phyloP scores from a whole-genome alignment of 2,888 invertebrate genomes.

The Sminthurinus aureus region DNA sequence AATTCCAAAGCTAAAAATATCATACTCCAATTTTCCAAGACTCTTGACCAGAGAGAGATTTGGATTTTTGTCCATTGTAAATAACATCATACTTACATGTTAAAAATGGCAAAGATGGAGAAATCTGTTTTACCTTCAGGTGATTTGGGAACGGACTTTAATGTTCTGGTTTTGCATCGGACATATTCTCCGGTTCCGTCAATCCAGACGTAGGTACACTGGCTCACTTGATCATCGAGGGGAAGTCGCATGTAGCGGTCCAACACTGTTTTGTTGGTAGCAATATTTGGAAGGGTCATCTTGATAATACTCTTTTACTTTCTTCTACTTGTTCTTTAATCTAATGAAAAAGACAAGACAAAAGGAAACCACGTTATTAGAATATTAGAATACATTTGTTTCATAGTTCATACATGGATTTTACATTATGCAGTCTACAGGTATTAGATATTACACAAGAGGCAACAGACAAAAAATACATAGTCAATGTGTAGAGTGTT shows the following conservation, averaged over 20 bases:
- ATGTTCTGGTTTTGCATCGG: constrained; percentile 86
- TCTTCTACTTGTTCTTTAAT: background rate
- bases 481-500: background rate
- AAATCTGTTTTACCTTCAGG: constrained; percentile 66
- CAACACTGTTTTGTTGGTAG: constrained; percentile 62
- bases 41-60: too few species aligned
- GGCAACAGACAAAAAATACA: background rate
- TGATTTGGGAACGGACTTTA: constrained; percentile 79
- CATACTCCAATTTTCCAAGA: too few species aligned
- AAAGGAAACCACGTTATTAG: background rate
- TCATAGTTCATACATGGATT: background rate
- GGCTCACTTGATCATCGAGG: constrained; percentile 77
- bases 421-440: background rate
- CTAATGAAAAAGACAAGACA: background rate
- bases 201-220: constrained; percentile 94
- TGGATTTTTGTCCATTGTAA: too few species aligned
- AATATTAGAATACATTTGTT: background rate
- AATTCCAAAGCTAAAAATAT: too few species aligned
- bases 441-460: background rate
- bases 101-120: too few species aligned
- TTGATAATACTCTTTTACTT: constrained; percentile 24
- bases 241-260: constrained; percentile 76
- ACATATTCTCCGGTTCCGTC: constrained; percentile 90
- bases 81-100: too few species aligned
- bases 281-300: constrained; percentile 46